These are phyloP conservation scores for Python bivittatus DNA, from an alignment of 2,113 vertebrate genomes.

Conservation along the genomic window DNA sequence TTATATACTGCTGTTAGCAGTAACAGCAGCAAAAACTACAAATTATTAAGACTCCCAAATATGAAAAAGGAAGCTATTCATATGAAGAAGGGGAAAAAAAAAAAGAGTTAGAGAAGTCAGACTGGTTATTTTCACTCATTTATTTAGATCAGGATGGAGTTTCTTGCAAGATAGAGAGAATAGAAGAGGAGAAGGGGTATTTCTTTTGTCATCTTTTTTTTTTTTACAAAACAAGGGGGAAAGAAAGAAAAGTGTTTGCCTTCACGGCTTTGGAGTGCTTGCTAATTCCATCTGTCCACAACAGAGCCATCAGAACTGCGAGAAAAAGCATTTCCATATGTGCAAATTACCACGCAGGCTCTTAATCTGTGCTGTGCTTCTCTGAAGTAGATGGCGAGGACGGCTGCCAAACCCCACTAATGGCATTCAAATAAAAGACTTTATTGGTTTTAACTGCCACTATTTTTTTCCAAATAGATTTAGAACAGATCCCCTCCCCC, in stretches of 20 bases:
- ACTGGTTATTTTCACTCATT: slow-evolving; percentile 51
- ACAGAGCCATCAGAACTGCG: slow-evolving; percentile 88
- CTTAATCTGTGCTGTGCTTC: slow-evolving; percentile 82
- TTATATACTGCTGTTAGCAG: neutral
- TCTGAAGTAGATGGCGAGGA: slow-evolving; percentile 81
- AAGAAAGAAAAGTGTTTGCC: slow-evolving; percentile 84
- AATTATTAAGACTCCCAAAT: slow-evolving; percentile 59
- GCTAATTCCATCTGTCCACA: slow-evolving; percentile 99
- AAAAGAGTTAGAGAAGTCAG: slow-evolving; percentile 9
- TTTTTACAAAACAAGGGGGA: slow-evolving; percentile 56
- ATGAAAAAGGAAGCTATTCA: slow-evolving; percentile 58
- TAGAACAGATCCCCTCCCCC: neutral
- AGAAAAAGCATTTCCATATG: slow-evolving; percentile 98
- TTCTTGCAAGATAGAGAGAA: slow-evolving; percentile 34
- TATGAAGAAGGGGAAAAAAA: slow-evolving; percentile 6
- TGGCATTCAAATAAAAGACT: slow-evolving; percentile 82
- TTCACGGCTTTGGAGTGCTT: slow-evolving; percentile 93
- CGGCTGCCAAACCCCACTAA: slow-evolving; percentile 86
- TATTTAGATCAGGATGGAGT: slow-evolving; percentile 58
- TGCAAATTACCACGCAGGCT: slow-evolving; percentile 92
- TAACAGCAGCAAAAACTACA: neutral
- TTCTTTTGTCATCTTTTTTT: slow-evolving; percentile 48
- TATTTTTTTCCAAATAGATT: slow-evolving; percentile 52
- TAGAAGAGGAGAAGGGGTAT: neutral
- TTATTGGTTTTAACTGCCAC: slow-evolving; percentile 71